Conservation (phyloP, 2,888 invertebrate genomes). For the Cephus spinipes region DNA sequence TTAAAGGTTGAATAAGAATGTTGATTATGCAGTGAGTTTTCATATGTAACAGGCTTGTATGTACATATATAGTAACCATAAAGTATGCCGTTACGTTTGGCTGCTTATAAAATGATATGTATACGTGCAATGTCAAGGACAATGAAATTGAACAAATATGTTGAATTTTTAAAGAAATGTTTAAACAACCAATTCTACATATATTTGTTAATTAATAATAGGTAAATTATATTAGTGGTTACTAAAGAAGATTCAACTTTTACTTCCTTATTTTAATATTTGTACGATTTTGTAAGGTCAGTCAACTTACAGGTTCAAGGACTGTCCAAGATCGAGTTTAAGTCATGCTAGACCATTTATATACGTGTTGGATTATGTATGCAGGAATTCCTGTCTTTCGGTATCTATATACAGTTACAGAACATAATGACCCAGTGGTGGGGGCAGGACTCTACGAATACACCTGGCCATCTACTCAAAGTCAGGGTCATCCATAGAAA, state of each 20-base stretch:
- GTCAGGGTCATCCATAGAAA: not conserved
- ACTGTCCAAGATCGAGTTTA: slow-evolving; percentile 44
- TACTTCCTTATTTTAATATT: not conserved
- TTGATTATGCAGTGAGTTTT: not conserved
- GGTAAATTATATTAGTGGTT: not conserved
- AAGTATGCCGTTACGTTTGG: not conserved
- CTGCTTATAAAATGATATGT: not conserved
- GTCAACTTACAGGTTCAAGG: slow-evolving; percentile 1
- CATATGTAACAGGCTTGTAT: not conserved
- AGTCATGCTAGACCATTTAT: slow-evolving; percentile 40
- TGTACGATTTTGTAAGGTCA: not conserved
- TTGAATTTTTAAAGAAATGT: not conserved
- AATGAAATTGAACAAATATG: not conserved
- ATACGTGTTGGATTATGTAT: slow-evolving; percentile 51
- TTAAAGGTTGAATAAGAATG: not conserved
- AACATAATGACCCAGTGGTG: slow-evolving; percentile 10
- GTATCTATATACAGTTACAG: slow-evolving; percentile 37
- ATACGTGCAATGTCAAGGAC: not conserved
- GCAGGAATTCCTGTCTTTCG: slow-evolving; percentile 59
- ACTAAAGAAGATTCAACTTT: slow-evolving; percentile 30
- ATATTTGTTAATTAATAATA: not conserved
- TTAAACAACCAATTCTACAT: not conserved
- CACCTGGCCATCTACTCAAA: not conserved
- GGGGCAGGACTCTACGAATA: slow-evolving; percentile 2
- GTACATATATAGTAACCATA: not conserved